Evolutionary conservation across 2,113 vertebrate genomes (phyloP).

Genomic region (Pseudolaguvia tuberculata): DNA sequence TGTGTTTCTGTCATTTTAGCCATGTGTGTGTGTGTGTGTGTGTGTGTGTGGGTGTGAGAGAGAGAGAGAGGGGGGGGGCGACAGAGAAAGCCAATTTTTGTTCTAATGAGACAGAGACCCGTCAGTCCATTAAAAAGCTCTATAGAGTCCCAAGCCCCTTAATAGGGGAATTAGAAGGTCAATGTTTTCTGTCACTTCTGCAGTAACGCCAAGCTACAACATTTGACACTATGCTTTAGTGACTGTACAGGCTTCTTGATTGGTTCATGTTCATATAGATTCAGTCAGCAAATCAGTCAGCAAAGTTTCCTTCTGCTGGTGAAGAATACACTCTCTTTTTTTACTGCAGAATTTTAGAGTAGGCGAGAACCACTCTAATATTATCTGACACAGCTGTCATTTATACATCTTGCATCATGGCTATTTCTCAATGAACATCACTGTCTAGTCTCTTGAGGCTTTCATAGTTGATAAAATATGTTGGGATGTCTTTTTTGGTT

Average conservation of each 20-base stretch:
- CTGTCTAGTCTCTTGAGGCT: conserved; percentile 3
- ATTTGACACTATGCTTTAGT: background rate
- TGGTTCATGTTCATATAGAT: background rate
- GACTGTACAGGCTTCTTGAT: background rate
- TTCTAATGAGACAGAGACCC: background rate
- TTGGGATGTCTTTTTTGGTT: too few species aligned
- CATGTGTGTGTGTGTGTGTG: background rate
- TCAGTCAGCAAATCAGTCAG: background rate
- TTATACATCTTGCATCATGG: background rate
- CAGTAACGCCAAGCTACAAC: background rate
- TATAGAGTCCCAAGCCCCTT: background rate
- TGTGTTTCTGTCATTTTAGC: too few species aligned
- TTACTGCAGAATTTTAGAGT: conserved; percentile 11
- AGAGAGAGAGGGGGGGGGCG: conserved; percentile 3
- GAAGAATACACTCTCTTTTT: background rate
- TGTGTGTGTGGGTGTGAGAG: background rate
- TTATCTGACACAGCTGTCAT: conserved; percentile 20
- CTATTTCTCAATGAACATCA: conserved; percentile 14
- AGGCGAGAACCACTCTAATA: background rate
- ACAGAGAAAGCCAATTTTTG: background rate
- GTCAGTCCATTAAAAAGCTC: background rate
- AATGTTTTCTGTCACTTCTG: background rate
- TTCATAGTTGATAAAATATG: background rate
- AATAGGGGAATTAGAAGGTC: background rate
- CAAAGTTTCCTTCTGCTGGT: conserved; percentile 2